Evolutionary conservation across 1,140 invertebrate genomes (phyloP).

Genomic region (Plectrocnemia conspersa): DNA sequence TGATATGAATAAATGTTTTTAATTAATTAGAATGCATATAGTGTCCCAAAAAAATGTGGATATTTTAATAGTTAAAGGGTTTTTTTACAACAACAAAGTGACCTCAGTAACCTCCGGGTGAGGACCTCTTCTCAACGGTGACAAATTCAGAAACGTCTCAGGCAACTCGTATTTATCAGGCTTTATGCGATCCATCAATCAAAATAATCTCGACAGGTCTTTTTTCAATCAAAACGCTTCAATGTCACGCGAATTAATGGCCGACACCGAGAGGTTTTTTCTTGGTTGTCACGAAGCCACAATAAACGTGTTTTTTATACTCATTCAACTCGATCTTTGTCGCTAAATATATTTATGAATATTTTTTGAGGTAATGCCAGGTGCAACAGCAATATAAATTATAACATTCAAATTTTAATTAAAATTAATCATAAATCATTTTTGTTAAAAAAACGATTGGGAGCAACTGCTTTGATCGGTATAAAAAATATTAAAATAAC

Average conservation of each 20-base stretch:
- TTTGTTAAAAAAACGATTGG: too few species aligned
- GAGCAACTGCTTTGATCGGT: too few species aligned
- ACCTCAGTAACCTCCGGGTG: not conserved
- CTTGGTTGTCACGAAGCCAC: conserved; percentile 2
- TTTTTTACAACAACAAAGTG: not conserved
- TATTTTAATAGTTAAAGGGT: too few species aligned
- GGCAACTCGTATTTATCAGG: conserved; percentile 9
- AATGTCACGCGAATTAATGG: conserved; percentile 11
- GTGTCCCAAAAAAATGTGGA: too few species aligned
- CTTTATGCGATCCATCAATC: conserved; percentile 7
- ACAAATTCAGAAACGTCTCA: conserved; percentile 2
- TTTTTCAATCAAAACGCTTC: conserved; percentile 9
- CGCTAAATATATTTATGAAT: too few species aligned
- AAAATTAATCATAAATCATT: too few species aligned
- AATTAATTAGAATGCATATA: too few species aligned
- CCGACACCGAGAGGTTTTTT: conserved; percentile 1
- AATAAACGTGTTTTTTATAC: not conserved
- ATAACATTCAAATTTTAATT: too few species aligned
- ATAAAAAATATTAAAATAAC: too few species aligned
- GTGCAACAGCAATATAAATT: too few species aligned
- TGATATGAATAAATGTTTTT: too few species aligned
- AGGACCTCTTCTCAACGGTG: not conserved
- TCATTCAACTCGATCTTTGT: not conserved
- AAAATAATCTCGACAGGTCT: conserved; percentile 7
- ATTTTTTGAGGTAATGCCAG: conserved; percentile 1